Evolutionary conservation across 1,140 invertebrate species (phyloP), one percentile per base, ranked within the genome.

Genomic region (Coenobita brevimanus): DNA sequence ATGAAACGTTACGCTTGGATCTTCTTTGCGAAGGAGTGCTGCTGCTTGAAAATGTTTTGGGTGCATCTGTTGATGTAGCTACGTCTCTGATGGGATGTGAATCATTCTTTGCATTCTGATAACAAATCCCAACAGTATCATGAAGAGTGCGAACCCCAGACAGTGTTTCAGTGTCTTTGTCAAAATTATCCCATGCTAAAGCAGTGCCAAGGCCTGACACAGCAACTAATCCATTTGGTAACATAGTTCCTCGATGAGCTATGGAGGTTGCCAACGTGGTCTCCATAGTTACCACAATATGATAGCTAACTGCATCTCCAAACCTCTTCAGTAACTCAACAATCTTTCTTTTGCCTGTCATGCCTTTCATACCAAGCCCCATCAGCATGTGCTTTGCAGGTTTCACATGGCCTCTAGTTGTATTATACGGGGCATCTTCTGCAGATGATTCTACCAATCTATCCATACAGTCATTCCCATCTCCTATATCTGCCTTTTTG

Each of bases 91-190:
- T 13, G 27, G 71, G 71, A 36, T 33, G 8, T 75, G 24, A 36
- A 41, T 75, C 30, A 6, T 6, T 60, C 8, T 57, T 13, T 6
- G 15, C 3, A 57, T 80, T 80, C 33, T 80, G 78, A 30, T 80
- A 80, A 33, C 78, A 80, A 33, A 80, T 80, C 73, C 73, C 73
- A 76, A 76, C 73, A 36, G 73, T 76, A 36, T 76, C 33, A 27
- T 76, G 10, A 8, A 76, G 38, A 15, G 73, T 76, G 38, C 33
- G 8, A n/a, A 15, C 41, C 6, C 73, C 73, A 13, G 78, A 80
- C 27, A 80, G 30, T 8, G n/a, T 80, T 60, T 80, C n/a, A 60
- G 8, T 62, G 41, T 33, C 27, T 80, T 80, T 50, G 33, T 80
- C 78, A 38, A 57, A 57, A 60, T 80, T 80, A 21, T 80, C 78